phyloP scores from a whole-genome alignment of 1,140 invertebrate species.

The Drosophila rhopaloa region DNA sequence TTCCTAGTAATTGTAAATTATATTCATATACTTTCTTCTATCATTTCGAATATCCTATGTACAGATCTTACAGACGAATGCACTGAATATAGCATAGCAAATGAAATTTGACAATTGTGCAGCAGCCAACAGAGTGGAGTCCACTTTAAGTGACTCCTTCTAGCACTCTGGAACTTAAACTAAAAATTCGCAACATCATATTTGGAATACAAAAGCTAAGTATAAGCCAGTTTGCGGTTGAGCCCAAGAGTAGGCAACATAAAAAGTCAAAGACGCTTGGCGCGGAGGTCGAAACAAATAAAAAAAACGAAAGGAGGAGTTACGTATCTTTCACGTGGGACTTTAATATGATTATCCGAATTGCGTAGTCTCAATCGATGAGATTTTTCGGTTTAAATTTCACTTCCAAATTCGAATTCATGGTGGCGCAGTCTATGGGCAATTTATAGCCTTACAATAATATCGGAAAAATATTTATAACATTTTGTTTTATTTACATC shows the following conservation, averaged over 20 bases:
- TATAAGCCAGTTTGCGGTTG: slow-evolving; percentile 19
- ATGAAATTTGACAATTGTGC: slow-evolving; percentile 53
- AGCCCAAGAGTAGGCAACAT: slow-evolving; percentile 22
- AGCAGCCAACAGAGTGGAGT: slow-evolving; percentile 49
- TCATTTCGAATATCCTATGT: slow-evolving; percentile 21
- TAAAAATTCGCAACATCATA: slow-evolving; percentile 35
- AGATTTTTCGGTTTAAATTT: not conserved
- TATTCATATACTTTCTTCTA: slow-evolving; percentile 15
- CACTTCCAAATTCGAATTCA: slow-evolving; percentile 5
- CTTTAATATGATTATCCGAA: not conserved
- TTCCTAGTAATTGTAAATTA: slow-evolving; percentile 42
- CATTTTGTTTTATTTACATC: slow-evolving; percentile 65
- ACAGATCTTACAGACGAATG: slow-evolving; percentile 14
- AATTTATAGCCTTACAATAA: slow-evolving; percentile 9
- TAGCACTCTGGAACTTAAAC: slow-evolving; percentile 23
- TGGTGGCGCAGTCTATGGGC: slow-evolving; percentile 37
- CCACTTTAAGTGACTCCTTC: slow-evolving; percentile 48
- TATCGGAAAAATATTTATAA: slow-evolving; percentile 46
- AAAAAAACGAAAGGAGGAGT: not conserved
- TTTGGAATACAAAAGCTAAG: slow-evolving; percentile 35
- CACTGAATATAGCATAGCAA: slow-evolving; percentile 22
- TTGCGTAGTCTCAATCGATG: not conserved
- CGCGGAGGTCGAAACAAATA: not conserved
- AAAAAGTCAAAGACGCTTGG: slow-evolving; percentile 23
- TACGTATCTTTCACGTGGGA: not conserved